These are phyloP conservation scores for Crotalus helleri DNA, from an alignment of 2,113 vertebrate species.

Conservation along the genomic window DNA sequence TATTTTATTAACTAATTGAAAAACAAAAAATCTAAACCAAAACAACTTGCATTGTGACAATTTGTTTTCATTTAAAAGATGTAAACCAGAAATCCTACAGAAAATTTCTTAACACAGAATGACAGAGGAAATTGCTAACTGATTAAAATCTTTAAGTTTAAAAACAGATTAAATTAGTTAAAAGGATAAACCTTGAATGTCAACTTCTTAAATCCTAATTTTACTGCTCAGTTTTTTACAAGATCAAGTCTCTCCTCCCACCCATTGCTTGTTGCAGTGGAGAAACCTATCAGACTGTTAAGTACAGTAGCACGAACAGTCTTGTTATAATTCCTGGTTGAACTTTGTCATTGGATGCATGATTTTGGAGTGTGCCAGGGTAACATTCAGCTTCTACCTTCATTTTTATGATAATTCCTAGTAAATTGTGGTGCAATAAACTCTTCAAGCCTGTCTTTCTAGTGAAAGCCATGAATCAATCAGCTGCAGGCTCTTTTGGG, in stretches of 20 bases:
- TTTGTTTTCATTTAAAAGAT: conserved; percentile 45
- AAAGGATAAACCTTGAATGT: conserved; percentile 54
- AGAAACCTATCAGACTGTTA: conserved; percentile 54
- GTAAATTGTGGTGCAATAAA: conserved; percentile 86
- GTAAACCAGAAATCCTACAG: conserved; percentile 1
- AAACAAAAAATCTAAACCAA: conserved; percentile 21
- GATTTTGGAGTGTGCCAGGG: conserved; percentile 74
- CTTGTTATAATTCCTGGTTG: conserved; percentile 59
- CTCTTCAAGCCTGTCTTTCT: conserved; percentile 86
- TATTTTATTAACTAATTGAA: not conserved
- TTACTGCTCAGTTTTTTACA: conserved; percentile 43
- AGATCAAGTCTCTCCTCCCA: not conserved
- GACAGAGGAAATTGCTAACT: conserved; percentile 44
- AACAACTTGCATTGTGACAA: conserved; percentile 23
- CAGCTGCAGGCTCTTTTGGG: conserved; percentile 80
- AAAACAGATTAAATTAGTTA: conserved; percentile 60
- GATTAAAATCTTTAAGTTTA: conserved; percentile 61
- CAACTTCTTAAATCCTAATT: conserved; percentile 49
- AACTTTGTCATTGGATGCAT: conserved; percentile 74
- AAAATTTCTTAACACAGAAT: not conserved
- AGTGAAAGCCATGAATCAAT: conserved; percentile 90
- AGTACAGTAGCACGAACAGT: conserved; percentile 52
- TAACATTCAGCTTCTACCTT: conserved; percentile 77
- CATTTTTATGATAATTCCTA: conserved; percentile 83
- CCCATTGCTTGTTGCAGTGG: conserved; percentile 28